phyloP scores from a whole-genome alignment of 2,888 invertebrate genomes.

The Drosophila antonietae region DNA sequence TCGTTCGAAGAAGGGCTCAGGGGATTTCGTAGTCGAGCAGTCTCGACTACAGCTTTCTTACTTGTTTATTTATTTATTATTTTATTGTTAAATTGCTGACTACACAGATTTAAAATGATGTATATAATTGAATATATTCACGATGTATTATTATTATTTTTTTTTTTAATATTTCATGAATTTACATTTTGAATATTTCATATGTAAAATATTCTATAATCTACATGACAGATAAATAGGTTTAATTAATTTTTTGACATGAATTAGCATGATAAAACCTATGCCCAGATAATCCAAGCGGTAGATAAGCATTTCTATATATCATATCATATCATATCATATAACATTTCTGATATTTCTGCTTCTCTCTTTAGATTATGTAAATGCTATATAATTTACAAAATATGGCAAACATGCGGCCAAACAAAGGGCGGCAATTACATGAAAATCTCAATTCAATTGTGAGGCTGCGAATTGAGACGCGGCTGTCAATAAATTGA shows the following conservation, averaged over 20 bases:
- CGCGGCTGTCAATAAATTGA: constrained; percentile 53
- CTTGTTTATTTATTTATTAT: no score
- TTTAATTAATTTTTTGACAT: constrained; percentile 15
- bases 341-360: constrained; percentile 10
- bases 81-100: no score
- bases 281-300: constrained; percentile 4
- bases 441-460: constrained; percentile 60
- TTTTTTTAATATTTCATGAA: background rate
- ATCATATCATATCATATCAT: constrained; percentile 15
- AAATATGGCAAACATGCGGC: constrained; percentile 71
- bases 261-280: constrained; percentile 15
- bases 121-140: no score
- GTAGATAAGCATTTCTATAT: background rate
- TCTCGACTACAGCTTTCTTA: no score
- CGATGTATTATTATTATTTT: no score
- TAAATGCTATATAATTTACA: constrained; percentile 62
- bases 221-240: background rate
- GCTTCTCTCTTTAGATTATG: constrained; percentile 15
- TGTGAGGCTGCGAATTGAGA: constrained; percentile 32
- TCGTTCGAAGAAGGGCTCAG: no score
- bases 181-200: background rate
- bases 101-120: no score
- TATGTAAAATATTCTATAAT: background rate
- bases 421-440: constrained; percentile 74
- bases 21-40: no score